A percentile compares a stretch with the other conserved stretches of the same genome.
Evolutionary conservation across 2,888 invertebrate species (phyloP).

Genomic region (Leptodirus hochenwartii): DNA sequence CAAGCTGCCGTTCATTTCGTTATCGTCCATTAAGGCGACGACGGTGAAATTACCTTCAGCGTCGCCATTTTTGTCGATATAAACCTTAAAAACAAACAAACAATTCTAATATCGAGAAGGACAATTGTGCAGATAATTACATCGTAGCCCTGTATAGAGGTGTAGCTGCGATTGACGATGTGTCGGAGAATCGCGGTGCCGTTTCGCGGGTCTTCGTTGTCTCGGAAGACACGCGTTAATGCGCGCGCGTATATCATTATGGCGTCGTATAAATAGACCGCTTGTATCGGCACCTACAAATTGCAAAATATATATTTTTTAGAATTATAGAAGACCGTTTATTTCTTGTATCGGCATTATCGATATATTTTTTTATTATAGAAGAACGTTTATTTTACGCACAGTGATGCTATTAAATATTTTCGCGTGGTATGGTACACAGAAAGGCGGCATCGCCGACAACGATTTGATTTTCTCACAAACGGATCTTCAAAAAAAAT

Average conservation of each 20-base stretch:
- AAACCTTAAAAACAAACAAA: conserved; percentile 34
- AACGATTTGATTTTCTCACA: conserved; percentile 51
- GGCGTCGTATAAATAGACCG: conserved; percentile 73
- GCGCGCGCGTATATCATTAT: conserved; percentile 75
- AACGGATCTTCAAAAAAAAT: conserved; percentile 33
- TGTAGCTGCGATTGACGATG: conserved; percentile 60
- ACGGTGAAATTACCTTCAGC: conserved; percentile 86
- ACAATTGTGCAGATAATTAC: conserved; percentile 29
- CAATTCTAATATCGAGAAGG: conserved; percentile 2
- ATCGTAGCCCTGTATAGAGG: conserved; percentile 63
- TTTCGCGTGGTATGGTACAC: conserved; percentile 58
- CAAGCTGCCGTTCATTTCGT: conserved; percentile 30
- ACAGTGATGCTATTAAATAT: conserved; percentile 55
- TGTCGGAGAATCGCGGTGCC: conserved; percentile 56
- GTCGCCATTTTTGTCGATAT: conserved; percentile 74
- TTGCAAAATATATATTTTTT: no score
- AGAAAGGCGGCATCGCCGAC: conserved; percentile 54
- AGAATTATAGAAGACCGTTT: no score
- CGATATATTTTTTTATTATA: no score
- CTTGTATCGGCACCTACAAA: conserved; percentile 57
- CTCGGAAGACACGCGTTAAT: conserved; percentile 49
- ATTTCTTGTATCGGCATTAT: conserved; percentile 1
- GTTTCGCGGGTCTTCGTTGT: conserved; percentile 50
- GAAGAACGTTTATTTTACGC: conserved; percentile 21
- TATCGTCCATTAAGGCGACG: conserved; percentile 51